Conservation (phyloP, 2,797 vertebrate species). For the Malacoraja senta region DNA sequence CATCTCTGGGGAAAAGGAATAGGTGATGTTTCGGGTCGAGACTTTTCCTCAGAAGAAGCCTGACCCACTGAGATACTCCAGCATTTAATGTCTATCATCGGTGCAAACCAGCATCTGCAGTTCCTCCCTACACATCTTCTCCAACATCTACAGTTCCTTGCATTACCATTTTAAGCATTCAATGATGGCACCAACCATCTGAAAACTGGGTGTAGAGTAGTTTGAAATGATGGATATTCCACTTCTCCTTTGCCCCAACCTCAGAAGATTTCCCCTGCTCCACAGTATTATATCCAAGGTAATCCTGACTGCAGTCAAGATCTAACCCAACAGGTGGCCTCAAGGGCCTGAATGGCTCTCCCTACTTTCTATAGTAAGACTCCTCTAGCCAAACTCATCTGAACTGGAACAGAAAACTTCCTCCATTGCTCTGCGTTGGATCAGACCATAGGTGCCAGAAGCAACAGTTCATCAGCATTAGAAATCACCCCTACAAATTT, state of each 20-base stretch:
- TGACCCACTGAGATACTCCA: too few relatives aligned
- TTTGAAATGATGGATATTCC: neutral
- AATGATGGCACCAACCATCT: neutral
- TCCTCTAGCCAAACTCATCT: neutral
- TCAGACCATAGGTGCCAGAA: neutral
- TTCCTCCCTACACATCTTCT: too few relatives aligned
- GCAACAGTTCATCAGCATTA: neutral
- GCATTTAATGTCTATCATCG: too few relatives aligned
- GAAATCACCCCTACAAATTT: neutral
- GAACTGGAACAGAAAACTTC: neutral
- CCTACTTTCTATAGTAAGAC: neutral
- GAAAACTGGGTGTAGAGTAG: neutral
- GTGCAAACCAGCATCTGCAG: too few relatives aligned
- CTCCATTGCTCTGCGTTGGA: neutral
- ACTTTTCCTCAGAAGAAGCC: too few relatives aligned
- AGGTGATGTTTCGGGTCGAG: too few relatives aligned
- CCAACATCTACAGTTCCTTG: too few relatives aligned
- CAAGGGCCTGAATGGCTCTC: neutral
- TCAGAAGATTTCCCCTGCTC: neutral
- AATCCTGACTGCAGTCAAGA: neutral
- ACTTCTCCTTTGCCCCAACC: neutral
- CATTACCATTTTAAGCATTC: neutral
- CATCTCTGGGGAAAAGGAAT: too few relatives aligned
- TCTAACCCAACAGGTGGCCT: neutral
- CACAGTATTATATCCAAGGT: neutral